phyloP scores from a whole-genome alignment of 2,888 invertebrate genomes.

The Macrosoma leucophasiata region DNA sequence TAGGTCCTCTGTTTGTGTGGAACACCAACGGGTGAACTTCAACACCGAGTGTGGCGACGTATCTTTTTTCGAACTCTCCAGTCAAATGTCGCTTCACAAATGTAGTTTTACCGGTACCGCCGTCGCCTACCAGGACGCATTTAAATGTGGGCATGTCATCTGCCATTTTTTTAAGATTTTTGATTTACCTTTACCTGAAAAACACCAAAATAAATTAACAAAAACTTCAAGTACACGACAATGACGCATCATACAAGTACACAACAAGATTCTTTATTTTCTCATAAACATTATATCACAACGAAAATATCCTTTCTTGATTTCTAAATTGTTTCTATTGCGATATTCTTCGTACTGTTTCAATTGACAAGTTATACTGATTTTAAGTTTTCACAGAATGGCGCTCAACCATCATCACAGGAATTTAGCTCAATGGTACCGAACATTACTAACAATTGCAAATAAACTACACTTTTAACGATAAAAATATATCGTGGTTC shows the following conservation, averaged over 20 bases:
- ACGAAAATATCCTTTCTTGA: too few species aligned
- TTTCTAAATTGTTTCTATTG: too few species aligned
- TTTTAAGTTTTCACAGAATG: conserved; percentile 71
- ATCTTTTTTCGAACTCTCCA: conserved; percentile 99
- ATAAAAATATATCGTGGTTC: conserved; percentile 64
- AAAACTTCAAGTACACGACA: conserved; percentile 20
- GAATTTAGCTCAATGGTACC: conserved; percentile 80
- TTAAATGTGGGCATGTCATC: conserved; percentile 95
- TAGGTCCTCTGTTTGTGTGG: conserved; percentile 97
- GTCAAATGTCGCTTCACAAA: conserved; percentile 99
- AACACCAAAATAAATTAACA: conserved; percentile 27
- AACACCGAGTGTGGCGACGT: conserved; percentile 98
- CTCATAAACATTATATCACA: conserved; percentile 1
- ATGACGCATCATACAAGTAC: conserved; percentile 25
- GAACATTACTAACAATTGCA: conserved; percentile 67
- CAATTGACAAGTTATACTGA: conserved; percentile 33
- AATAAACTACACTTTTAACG: conserved; percentile 50
- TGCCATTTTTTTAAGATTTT: conserved; percentile 77
- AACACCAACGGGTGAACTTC: conserved; percentile 99
- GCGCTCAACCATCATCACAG: conserved; percentile 81
- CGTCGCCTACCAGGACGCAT: conserved; percentile 98
- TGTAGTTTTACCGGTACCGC: conserved; percentile 99
- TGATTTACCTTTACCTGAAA: conserved; percentile 44
- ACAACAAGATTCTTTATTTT: conserved; percentile 10
- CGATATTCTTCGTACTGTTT: too few species aligned